A percentile compares a stretch with the other conserved stretches of the same genome.
Evolutionary conservation across 2,113 vertebrate species (phyloP).

Genomic region (Hymenochirus boettgeri): DNA sequence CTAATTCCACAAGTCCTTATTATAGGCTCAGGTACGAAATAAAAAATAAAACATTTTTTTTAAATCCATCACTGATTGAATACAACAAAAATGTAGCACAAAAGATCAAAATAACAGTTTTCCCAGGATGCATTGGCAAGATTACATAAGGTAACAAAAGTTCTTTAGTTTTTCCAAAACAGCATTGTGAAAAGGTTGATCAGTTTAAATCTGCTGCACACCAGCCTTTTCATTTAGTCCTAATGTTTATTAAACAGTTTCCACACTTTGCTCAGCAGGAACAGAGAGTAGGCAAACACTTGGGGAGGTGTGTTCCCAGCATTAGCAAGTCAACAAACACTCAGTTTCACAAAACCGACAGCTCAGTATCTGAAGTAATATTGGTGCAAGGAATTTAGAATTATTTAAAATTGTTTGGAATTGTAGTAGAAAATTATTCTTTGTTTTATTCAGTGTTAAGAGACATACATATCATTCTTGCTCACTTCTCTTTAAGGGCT

Average conservation of each 20-base stretch:
- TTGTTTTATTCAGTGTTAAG: too few species aligned
- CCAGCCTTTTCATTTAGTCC: conserved; percentile 14
- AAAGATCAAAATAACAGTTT: conserved; percentile 16
- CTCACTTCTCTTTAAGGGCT: too few species aligned
- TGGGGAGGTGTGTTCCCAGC: conserved; percentile 11
- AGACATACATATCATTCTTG: too few species aligned
- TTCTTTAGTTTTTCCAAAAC: neutral
- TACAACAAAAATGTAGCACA: neutral
- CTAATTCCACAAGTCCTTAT: neutral
- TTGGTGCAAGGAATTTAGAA: neutral
- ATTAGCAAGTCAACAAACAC: conserved; percentile 6
- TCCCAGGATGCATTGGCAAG: neutral
- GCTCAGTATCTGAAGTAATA: neutral
- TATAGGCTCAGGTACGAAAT: conserved; percentile 7
- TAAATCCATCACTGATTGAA: neutral
- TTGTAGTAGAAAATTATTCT: neutral
- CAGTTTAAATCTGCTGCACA: neutral
- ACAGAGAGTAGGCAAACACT: conserved; percentile 13
- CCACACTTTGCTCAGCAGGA: neutral
- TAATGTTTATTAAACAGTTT: conserved; percentile 16
- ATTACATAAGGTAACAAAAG: neutral
- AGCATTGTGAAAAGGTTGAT: neutral
- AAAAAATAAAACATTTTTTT: too few species aligned
- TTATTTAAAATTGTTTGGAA: neutral
- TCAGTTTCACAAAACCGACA: too few species aligned